Percentiles rank a stretch among this genome's conserved stretches.
Evolutionary conservation across 2,113 vertebrate species (phyloP).

Genomic region (Desmodus rotundus): DNA sequence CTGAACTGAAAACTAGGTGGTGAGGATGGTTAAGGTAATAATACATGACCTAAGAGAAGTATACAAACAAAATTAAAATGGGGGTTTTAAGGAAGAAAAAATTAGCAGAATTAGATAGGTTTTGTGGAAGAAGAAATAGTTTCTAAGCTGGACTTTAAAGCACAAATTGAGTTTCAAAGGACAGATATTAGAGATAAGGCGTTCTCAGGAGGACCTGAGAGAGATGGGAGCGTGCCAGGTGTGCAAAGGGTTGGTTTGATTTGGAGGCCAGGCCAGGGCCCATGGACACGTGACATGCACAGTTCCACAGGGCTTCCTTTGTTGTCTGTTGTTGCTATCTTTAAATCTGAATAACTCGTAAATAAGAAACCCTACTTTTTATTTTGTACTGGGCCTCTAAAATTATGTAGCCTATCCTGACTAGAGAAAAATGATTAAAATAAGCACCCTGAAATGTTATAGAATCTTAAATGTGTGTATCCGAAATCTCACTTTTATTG

Average conservation of each 20-base stretch:
- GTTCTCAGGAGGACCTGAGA: not conserved
- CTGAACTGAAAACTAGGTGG: not conserved
- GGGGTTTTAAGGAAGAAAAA: not conserved
- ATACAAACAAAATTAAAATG: not conserved
- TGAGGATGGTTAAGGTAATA: not conserved
- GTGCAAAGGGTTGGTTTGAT: not conserved
- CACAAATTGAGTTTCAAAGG: not conserved
- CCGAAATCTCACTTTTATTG: not conserved
- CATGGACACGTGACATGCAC: rapidly evolving
- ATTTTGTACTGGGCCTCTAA: not conserved
- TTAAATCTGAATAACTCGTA: not conserved
- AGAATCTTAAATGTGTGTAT: not conserved
- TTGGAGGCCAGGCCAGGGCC: too few species aligned
- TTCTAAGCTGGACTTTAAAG: not conserved
- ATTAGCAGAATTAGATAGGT: not conserved
- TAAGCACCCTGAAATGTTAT: not conserved
- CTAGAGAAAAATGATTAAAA: not conserved
- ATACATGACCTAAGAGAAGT: not conserved
- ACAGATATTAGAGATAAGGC: not conserved
- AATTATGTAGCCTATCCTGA: not conserved
- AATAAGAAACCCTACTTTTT: not conserved
- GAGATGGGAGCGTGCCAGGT: not conserved
- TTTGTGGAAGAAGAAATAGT: not conserved
- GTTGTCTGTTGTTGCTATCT: not conserved
- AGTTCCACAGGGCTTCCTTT: not conserved